Percentiles rank a stretch among this genome's conserved stretches.
Conservation (phyloP, 2,888 invertebrate genomes). For the Didymodactylos carnosus region DNA sequence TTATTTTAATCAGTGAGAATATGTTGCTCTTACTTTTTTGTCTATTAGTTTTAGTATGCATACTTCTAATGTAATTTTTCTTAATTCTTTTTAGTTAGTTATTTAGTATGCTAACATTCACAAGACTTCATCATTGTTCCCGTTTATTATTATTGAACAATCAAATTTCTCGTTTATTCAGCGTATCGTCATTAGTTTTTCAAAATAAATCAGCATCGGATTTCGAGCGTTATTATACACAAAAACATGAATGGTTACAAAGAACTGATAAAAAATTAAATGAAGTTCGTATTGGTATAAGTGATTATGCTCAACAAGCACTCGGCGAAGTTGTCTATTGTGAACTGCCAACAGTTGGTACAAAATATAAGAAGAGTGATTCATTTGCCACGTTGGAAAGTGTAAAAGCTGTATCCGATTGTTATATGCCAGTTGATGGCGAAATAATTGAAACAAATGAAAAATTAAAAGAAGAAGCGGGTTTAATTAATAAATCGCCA, state of each 20-base stretch:
- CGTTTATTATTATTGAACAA: no score
- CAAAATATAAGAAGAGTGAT: not conserved
- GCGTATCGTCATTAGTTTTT: not conserved
- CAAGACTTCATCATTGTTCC: no score
- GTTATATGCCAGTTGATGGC: conserved; percentile 5
- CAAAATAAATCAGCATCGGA: no score
- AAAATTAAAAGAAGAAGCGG: conserved; percentile 1
- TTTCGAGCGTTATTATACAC: not conserved
- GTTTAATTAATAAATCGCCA: conserved; percentile 3
- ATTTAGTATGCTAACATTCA: no score
- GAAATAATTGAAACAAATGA: conserved; percentile 6
- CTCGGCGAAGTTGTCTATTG: conserved; percentile 12
- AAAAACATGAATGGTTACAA: conserved; percentile 14
- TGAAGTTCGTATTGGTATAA: conserved; percentile 5
- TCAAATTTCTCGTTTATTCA: not conserved
- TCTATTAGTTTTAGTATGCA: no score
- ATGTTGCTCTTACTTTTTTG: no score
- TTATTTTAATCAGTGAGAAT: no score
- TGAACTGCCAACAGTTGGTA: conserved; percentile 7
- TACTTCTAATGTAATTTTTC: no score
- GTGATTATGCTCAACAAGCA: conserved; percentile 12
- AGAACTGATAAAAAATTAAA: not conserved
- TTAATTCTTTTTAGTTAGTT: no score
- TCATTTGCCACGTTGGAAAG: conserved; percentile 13
- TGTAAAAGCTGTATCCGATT: conserved; percentile 14